A percentile compares a stretch with the other conserved stretches of the same genome.
These are phyloP conservation scores for Polydesmus complanatus DNA, from an alignment of 2,888 invertebrate species.

Conservation along the genomic window DNA sequence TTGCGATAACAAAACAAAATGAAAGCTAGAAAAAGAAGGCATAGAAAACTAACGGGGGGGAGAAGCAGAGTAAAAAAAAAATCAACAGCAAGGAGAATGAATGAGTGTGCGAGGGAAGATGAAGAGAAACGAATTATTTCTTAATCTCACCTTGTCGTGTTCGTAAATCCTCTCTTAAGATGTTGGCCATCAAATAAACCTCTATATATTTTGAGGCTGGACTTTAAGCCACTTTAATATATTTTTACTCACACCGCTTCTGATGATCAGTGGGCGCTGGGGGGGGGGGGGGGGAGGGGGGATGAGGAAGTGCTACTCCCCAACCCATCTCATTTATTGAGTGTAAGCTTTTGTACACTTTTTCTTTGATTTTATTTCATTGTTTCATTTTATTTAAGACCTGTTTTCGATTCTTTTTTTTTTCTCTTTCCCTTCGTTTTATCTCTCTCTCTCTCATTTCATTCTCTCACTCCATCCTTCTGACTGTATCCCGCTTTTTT, in stretches of 20 bases:
- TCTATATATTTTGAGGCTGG: not conserved
- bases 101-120: not conserved
- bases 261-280: no score
- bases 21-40: no score
- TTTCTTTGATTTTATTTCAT: not conserved
- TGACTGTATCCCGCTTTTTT: no score
- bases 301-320: no score
- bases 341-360: not conserved
- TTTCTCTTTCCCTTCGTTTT: not conserved
- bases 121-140: not conserved
- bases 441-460: no score
- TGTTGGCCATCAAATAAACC: not conserved
- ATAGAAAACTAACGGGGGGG: no score
- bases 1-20: no score
- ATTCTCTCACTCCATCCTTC: not conserved
- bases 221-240: not conserved
- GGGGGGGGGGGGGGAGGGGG: no score
- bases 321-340: not conserved
- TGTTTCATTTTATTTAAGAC: not conserved
- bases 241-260: not conserved
- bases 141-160: not conserved
- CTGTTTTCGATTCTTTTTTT: not conserved
- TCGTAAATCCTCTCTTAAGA: not conserved
- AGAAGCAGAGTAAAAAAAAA: no score
- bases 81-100: no score